phyloP scores from a whole-genome alignment of 2,797 vertebrate species.

The Amblyopsis hoosieri region DNA sequence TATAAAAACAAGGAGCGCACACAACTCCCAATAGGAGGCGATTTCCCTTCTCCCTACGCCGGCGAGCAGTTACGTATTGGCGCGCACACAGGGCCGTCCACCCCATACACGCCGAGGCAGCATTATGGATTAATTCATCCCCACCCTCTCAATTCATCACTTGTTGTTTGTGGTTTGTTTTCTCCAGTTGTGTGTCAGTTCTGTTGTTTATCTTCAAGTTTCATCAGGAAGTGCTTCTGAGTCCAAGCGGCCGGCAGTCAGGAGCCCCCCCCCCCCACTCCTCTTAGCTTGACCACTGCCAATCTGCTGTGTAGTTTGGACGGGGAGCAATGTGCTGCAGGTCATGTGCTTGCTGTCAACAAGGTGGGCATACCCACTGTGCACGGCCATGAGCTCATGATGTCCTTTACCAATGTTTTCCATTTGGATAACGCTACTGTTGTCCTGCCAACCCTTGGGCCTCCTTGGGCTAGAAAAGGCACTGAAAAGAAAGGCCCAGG shows the following conservation, averaged over 20 bases:
- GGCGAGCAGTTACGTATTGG: slow-evolving; percentile 34
- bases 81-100: slow-evolving; percentile 33
- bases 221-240: slow-evolving; percentile 85
- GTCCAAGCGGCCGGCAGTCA: slow-evolving; percentile 54
- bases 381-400: slow-evolving; percentile 11
- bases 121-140: slow-evolving; percentile 51
- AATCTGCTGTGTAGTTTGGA: slow-evolving; percentile 30
- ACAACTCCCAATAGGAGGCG: slow-evolving; percentile 17
- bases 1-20: not conserved
- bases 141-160: slow-evolving; percentile 26
- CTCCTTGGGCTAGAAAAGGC: slow-evolving; percentile 77
- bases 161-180: slow-evolving; percentile 20
- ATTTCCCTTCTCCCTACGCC: slow-evolving; percentile 29
- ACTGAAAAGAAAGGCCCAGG: slow-evolving; percentile 83
- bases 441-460: slow-evolving; percentile 32
- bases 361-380: slow-evolving; percentile 18
- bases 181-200: slow-evolving; percentile 20
- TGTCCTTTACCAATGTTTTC: slow-evolving; percentile 12
- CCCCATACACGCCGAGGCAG: slow-evolving; percentile 45
- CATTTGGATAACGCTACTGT: slow-evolving; percentile 30
- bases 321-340: slow-evolving; percentile 39
- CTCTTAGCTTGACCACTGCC: slow-evolving; percentile 27
- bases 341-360: slow-evolving; percentile 11
- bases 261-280: slow-evolving; percentile 30
- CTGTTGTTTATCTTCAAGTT: slow-evolving; percentile 83